Evolutionary conservation across 1,140 invertebrate species (phyloP), one percentile per base, ranked within the genome.

Genomic region (Dendroctonus ponderosae): DNA sequence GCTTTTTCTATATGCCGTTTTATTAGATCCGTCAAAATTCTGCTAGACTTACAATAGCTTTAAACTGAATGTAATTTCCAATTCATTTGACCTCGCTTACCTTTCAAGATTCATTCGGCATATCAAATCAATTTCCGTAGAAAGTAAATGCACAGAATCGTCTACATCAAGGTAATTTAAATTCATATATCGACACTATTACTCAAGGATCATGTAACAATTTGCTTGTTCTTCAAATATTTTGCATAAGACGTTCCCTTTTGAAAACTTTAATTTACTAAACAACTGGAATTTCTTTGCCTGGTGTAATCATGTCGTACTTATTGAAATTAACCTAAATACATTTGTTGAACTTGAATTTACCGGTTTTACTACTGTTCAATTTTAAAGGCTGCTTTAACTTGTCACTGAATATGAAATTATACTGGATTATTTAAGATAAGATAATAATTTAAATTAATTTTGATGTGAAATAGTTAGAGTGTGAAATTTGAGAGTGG

Each of bases 141-240:
- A 52, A 52, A 52, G 50, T 26, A 26, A 52, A n/a, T 52, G 37
- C 50, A 7, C n/a, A 52, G 50, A 52, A 9, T 52, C 50, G 50
- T 52, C 50, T 52, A 26, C 50, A 52, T 52, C 8, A 26, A 14
- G 50, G 12, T 26, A 52, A 26, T 52, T 52, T 14, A 52, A 52
- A 52, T 52, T 52, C 50, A 26, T 26, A 52, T 52, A n/a, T 52
- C 15, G 50, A 9, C 8, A 12, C 12, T 52, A 26, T 52, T 52
- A 52, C 50, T 52, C 26, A 52, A 52, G 50, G 50, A 52, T 52
- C n/a, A 26, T 26, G 50, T 52, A 52, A 52, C 12, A 52, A n/a
- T 52, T 14, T 52, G 9, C n/a, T 0, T 5, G 26, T 26, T n/a
- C 37, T 52, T 52, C 11, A 48, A 48, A 48, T 48, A 26, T 26